A percentile compares a stretch with the other conserved stretches of the same genome.
These are phyloP conservation scores for Ridgeia piscesae DNA, from an alignment of 1,140 invertebrate species.

Conservation along the genomic window DNA sequence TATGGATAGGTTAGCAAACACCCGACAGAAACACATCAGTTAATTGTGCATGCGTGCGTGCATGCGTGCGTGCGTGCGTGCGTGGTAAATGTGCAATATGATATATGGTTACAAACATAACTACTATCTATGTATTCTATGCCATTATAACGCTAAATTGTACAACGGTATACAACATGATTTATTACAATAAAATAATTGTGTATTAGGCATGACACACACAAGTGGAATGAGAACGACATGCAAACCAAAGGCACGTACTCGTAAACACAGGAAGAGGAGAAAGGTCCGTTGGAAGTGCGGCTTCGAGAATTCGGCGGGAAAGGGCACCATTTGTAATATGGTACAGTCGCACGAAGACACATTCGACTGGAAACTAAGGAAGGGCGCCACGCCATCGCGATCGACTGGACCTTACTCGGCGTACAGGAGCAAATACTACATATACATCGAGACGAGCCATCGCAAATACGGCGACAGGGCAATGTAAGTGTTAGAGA, in stretches of 20 bases:
- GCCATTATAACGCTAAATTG: too few relatives aligned
- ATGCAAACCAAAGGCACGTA: background rate
- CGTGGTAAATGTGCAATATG: too few relatives aligned
- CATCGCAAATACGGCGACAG: constrained; percentile 41
- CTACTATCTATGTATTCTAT: too few relatives aligned
- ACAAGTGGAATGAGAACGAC: background rate
- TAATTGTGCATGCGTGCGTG: too few relatives aligned
- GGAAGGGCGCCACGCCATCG: constrained; percentile 19
- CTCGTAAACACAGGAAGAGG: too few relatives aligned
- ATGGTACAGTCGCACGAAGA: constrained; percentile 7
- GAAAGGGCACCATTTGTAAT: background rate
- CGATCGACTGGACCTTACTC: constrained; percentile 16
- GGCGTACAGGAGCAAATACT: constrained; percentile 39
- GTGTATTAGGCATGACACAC: background rate
- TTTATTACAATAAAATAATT: background rate
- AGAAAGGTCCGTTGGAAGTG: background rate
- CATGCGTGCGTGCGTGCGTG: too few relatives aligned
- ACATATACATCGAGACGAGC: constrained; percentile 52
- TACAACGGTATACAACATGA: too few relatives aligned
- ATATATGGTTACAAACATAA: too few relatives aligned
- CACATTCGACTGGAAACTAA: constrained; percentile 21
- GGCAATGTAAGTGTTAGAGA: constrained; percentile 39
- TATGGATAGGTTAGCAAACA: too few relatives aligned
- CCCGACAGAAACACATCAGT: too few relatives aligned
- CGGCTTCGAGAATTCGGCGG: background rate